Evolutionary conservation across 2,113 vertebrate species (phyloP), one percentile per base, ranked within the genome.

Genomic region (Salvelinus alpinus): DNA sequence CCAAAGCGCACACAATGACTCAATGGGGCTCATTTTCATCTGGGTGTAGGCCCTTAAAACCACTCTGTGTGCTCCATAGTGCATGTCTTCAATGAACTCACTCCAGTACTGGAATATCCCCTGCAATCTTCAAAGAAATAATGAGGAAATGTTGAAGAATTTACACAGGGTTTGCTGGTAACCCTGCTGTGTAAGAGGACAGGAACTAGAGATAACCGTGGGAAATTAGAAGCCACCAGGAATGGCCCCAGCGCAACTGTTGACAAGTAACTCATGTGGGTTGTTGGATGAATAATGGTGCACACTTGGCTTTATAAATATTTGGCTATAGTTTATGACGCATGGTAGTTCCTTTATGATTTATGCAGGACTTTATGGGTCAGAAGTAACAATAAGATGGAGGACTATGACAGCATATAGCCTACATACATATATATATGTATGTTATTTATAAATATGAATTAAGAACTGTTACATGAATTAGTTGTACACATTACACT

Each of bases 121-220:
- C 31, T 68, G 66, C 31, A 38, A 31, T 68, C 66, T 38, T 34
- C 29, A 34, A 38, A 24, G n/a, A 24, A 70, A 47, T 48, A 47
- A 47, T 81, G 83, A 82, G 74, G 85, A 83, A 85, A 65, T 27
- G 62, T 71, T 62, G 29, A 82, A 48, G 67, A 48, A 80, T 80
- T 54, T 78, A 74, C 71, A 70, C 67, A 73, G 66, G 38, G 44
- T 66, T 72, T 59, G 70, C 48, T 81, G n/a, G 57, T 71, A 60
- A 72, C 27, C 24, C 31, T 24, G 59, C 38, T 16, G 2, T 65
- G 54, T 72, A n/a, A 54, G 66, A 80, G 69, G 76, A 77, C 64
- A 54, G 62, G 9, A 44, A 80, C 29, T 20, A 38, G 59, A 11
- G 54, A 68, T 67, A 64, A 59, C 5, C 44, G 75, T 79, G 67